These are phyloP conservation scores for Aradophagus sp. DNA, from an alignment of 1,140 invertebrate species.

Conservation along the genomic window DNA sequence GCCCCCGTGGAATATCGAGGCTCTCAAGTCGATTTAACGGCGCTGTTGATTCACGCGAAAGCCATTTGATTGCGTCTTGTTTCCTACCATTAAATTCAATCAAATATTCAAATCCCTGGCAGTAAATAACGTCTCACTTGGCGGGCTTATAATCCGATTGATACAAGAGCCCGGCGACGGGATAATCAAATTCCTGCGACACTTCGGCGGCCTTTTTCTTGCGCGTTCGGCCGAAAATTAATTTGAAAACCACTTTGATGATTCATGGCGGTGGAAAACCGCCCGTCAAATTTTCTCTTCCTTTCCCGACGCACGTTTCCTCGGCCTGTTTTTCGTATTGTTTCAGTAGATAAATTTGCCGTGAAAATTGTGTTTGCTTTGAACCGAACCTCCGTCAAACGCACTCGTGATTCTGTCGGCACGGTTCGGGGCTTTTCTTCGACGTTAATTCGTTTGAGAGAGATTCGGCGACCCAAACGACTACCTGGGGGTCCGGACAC, in stretches of 20 bases:
- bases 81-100: constrained; percentile 27
- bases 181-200: constrained; percentile 28
- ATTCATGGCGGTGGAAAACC: constrained; percentile 2
- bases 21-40: not conserved
- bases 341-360: constrained; percentile 3
- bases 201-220: constrained; percentile 1
- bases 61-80: constrained; percentile 30
- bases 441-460: not conserved
- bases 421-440: not conserved
- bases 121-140: constrained; percentile 29
- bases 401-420: not conserved
- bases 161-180: constrained; percentile 12
- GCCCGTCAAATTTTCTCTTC: not conserved
- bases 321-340: not conserved
- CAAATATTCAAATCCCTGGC: constrained; percentile 36
- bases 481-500: not conserved
- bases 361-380: constrained; percentile 7
- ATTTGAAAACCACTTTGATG: constrained; percentile 16
- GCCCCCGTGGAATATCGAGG: not conserved
- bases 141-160: constrained; percentile 28
- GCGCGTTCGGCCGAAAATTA: constrained; percentile 5
- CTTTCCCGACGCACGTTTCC: not conserved
- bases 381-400: not conserved
- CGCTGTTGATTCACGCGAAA: constrained; percentile 7
- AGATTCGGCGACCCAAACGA: not conserved